phyloP scores from a whole-genome alignment of 2,113 vertebrate species.

The Cochlearius cochlearius region DNA sequence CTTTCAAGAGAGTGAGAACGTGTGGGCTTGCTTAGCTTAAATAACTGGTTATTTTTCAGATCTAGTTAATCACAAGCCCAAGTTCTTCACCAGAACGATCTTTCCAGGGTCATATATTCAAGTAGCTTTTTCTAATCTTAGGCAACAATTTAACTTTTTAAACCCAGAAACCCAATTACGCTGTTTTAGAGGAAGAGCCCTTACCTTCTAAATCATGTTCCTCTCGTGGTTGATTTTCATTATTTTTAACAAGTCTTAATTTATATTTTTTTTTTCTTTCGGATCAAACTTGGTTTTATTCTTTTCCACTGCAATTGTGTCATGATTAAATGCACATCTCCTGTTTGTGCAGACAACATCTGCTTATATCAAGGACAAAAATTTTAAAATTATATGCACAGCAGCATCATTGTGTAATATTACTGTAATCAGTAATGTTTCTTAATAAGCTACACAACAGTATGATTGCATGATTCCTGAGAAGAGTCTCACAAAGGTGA shows the following conservation, averaged over 20 bases:
- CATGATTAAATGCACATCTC: neutral
- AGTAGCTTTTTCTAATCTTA: neutral
- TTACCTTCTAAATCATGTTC: neutral
- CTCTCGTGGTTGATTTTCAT: neutral
- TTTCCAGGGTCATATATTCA: neutral
- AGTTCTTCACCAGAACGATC: neutral
- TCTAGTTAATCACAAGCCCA: neutral
- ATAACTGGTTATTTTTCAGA: neutral
- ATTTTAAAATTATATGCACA: neutral
- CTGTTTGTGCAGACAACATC: neutral
- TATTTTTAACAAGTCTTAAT: neutral
- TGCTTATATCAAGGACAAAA: neutral
- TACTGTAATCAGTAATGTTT: neutral
- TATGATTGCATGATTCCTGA: neutral
- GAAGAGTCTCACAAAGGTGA: neutral
- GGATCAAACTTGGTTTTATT: neutral
- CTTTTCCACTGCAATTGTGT: neutral
- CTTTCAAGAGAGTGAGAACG: neutral
- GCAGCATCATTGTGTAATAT: neutral
- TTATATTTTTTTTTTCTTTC: neutral
- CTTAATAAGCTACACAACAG: neutral
- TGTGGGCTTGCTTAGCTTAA: neutral
- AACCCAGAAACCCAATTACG: neutral
- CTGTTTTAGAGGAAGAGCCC: neutral
- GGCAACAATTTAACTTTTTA: neutral